Base-by-base conservation (phyloP, 2,797 vertebrate species). In the Sebastes nivosus region DNA sequence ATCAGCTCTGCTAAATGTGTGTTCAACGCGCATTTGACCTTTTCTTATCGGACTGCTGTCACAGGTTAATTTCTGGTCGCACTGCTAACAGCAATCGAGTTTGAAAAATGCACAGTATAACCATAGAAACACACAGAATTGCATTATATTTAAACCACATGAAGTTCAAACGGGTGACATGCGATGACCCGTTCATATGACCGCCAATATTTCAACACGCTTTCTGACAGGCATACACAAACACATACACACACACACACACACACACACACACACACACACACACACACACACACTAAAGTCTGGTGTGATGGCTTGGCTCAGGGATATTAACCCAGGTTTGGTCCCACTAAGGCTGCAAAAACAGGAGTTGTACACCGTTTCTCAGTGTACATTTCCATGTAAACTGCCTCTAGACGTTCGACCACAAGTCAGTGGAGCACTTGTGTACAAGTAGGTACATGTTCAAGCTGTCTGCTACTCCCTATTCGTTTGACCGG, bases 361-460 rank as follows among this genome's bases (percentile, higher is more conserved):
- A 16, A 24, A 32, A 67, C 54, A 38, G 2, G 10, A 1, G 1
- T 32, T 42, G 34, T 27, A 29, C 22, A 12, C 6, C 5, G 5
- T 61, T 60, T 29, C n/a, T 42, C 6, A 12, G 22, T 64, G 29
- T 80, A 29, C 5, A 6, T 38, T 30, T 25, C 2, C 13, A 52
- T 50, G 36, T 72, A 42, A 32, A 18, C 38, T 16, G 52, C 74
- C 36, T 67, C 38, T 8, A 29, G 65, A 66, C 32, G 24, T 6
- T 58, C 70, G 72, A 76, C 72, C 61, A 61, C 13, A 58, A 66
- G 72, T 68, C 64, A 61, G 46, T n/a, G 9, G 18, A 30, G 58
- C 2, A 18, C 61, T 50, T 22, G 12, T 77, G 66, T 71, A 70
- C 73, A 80, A 69, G 77, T 70, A 29, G 38, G 54, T 32, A 36